Conservation (phyloP, 35 echinoderm and acorn worm genomes). For the Lytechinus pictus region DNA sequence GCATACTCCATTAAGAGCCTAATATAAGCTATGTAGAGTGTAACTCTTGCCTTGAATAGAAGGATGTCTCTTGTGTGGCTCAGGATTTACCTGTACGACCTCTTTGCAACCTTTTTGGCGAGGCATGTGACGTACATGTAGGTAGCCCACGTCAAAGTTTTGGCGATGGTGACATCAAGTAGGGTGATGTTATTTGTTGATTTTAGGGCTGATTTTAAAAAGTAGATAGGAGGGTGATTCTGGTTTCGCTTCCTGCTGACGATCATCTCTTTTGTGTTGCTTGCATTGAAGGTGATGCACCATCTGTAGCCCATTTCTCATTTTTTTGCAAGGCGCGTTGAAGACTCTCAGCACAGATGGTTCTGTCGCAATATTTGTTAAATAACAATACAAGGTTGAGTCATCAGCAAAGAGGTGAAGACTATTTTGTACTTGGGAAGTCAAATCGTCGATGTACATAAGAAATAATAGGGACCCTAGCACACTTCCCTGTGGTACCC, state of each 20-base stretch:
- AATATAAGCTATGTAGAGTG: neutral
- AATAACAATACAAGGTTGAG: constrained; percentile 7
- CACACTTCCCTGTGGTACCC: constrained; percentile 23
- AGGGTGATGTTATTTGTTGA: neutral
- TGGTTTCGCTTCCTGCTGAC: constrained; percentile 31
- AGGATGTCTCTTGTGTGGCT: neutral
- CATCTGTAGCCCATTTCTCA: constrained; percentile 42
- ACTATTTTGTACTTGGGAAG: too few species aligned
- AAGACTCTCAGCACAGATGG: too few species aligned
- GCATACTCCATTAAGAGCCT: too few species aligned
- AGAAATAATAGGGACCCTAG: neutral
- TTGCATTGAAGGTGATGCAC: too few species aligned
- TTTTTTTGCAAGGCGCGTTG: neutral
- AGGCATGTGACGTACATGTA: too few species aligned
- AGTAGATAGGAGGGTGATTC: constrained; percentile 42
- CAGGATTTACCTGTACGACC: neutral
- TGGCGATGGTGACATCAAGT: constrained; percentile 33
- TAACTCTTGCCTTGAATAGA: neutral
- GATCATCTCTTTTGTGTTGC: neutral
- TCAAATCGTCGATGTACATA: too few species aligned
- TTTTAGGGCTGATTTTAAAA: neutral
- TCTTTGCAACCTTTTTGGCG: too few species aligned
- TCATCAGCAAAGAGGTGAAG: too few species aligned
- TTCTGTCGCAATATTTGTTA: neutral
- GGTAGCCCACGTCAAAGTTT: neutral